Evolutionary conservation across 2,113 vertebrate genomes (phyloP).

Genomic region (Grus americana): DNA sequence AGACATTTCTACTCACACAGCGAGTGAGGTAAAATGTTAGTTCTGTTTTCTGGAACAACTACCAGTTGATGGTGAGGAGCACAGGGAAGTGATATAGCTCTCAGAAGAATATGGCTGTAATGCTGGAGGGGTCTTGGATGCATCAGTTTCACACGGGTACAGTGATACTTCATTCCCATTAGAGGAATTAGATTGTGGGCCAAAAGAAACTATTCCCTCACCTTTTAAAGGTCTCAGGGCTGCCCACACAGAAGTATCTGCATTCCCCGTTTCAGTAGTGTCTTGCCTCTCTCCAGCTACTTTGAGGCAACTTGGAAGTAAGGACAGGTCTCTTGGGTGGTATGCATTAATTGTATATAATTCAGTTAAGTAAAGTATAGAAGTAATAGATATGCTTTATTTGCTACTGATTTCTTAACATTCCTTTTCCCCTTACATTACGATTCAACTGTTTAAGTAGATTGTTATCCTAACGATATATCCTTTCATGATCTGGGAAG

Average conservation of each 20-base stretch:
- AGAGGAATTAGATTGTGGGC: neutral
- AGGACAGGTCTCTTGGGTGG: neutral
- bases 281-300: neutral
- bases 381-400: neutral
- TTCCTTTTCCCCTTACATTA: neutral
- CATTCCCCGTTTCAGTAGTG: neutral
- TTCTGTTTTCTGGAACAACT: neutral
- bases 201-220: neutral
- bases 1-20: neutral
- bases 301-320: neutral
- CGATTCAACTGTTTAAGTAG: neutral
- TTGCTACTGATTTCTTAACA: neutral
- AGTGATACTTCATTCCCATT: neutral
- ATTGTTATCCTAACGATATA: neutral
- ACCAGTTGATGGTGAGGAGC: neutral
- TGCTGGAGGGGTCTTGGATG: neutral
- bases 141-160: neutral
- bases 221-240: neutral
- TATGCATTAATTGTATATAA: neutral
- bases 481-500: neutral
- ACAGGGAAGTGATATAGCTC: neutral
- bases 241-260: neutral
- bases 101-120: neutral
- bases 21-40: neutral
- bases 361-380: neutral